Evolutionary conservation across 1,140 invertebrate genomes (phyloP), one percentile per base, ranked within the genome.

Genomic region (Eurosta solidaginis): DNA sequence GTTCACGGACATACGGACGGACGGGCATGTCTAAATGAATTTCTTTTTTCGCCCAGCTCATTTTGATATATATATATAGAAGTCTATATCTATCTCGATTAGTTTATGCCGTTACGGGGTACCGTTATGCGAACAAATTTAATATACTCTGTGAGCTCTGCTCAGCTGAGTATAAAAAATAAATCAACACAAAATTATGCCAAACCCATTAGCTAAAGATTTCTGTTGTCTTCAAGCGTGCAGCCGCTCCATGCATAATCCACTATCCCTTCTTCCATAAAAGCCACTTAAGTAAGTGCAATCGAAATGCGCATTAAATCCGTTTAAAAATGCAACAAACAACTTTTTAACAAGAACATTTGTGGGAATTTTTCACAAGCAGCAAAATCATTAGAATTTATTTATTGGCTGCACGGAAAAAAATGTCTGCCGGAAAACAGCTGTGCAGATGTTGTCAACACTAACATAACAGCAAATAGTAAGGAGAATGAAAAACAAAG

Each of bases 401-500:
- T 33, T 68, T 40, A 68, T 68, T 68, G 59, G 59, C 33, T 40
- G 4, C 6, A n/a, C n/a, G n/a, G n/a, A n/a, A n/a, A 17, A 25
- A 36, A 33, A 63, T 29, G 7, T 17, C 54, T 63, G 29, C 3
- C 17, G 59, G 59, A 68, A 42, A 68, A 68, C 59, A 68, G 59
- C 59, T 68, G 59, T 68, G 59, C 36, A 68, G 59, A 68, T 68
- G 59, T 68, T 68, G 59, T 68, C 59, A 68, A 68, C 59, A 68
- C 49, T 10, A 52, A 17, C 49, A 20, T 52, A 68, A 40, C n/a
- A 68, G 33, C 36, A 68, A 68, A 59, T 59, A 33, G 59, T 22
- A 33, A 59, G 50, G 5, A 59, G 27, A 33, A 36, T 29, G 33
- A 29, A 10, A 59, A 29, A 29, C 29, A 59, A 29, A 52, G 7